Conservation (phyloP, 2,113 vertebrate genomes). For the Acanthochromis polyacanthus region DNA sequence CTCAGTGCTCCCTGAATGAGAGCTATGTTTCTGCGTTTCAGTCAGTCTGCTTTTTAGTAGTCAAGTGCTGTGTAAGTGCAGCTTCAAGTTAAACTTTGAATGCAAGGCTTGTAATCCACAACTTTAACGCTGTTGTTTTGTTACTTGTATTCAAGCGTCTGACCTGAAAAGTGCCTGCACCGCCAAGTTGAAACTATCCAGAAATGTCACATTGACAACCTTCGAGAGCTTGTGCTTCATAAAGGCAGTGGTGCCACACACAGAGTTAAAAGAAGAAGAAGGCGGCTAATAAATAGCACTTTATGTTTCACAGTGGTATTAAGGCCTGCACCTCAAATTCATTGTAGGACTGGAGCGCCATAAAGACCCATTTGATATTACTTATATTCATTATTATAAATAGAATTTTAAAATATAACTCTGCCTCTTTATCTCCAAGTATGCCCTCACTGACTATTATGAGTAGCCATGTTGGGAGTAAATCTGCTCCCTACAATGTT, state of each 20-base stretch:
- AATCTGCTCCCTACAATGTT: slow-evolving; percentile 25
- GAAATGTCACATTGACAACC: slow-evolving; percentile 21
- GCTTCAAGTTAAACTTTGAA: not conserved
- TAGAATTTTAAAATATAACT: slow-evolving; percentile 32
- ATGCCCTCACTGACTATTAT: slow-evolving; percentile 12
- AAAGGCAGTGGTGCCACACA: slow-evolving; percentile 1
- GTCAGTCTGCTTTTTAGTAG: not conserved
- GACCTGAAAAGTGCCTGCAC: not conserved
- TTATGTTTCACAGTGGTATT: slow-evolving; percentile 11
- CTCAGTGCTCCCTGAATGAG: not conserved
- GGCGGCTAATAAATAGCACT: not conserved
- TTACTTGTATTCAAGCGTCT: not conserved
- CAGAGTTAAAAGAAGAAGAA: not conserved
- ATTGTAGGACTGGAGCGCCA: slow-evolving; percentile 10
- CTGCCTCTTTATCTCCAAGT: slow-evolving; percentile 29
- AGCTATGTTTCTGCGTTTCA: not conserved
- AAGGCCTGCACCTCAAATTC: slow-evolving; percentile 1
- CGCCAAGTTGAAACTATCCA: slow-evolving; percentile 4
- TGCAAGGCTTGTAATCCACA: not conserved
- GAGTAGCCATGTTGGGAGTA: not conserved
- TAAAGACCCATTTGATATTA: slow-evolving; percentile 14
- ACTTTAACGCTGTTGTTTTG: not conserved
- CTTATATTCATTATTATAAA: slow-evolving; percentile 7
- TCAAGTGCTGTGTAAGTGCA: not conserved
- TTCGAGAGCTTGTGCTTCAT: not conserved